phyloP scores from a whole-genome alignment of 2,113 vertebrate species.

The Hemichromis elongatus region DNA sequence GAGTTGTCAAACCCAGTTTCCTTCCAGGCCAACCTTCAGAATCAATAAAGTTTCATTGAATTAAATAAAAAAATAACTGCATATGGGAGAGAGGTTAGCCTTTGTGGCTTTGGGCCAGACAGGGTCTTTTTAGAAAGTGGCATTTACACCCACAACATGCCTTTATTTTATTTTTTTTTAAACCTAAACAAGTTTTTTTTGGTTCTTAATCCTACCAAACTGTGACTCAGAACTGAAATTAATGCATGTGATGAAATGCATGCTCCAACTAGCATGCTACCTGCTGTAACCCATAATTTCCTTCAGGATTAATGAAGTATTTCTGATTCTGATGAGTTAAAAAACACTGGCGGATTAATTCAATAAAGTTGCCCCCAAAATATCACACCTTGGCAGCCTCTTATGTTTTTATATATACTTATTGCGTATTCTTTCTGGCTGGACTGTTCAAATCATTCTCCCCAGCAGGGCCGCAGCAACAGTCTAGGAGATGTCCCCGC shows the following conservation, averaged over 20 bases:
- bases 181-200: background rate
- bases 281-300: too few relatives aligned
- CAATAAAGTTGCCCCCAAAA: background rate
- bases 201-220: background rate
- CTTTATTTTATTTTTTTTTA: too few relatives aligned
- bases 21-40: too few relatives aligned
- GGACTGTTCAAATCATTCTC: background rate
- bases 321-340: too few relatives aligned
- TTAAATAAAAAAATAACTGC: background rate
- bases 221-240: background rate
- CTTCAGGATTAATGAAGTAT: too few relatives aligned
- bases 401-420: background rate
- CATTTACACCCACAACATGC: background rate
- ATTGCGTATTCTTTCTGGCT: background rate
- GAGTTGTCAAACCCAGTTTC: too few relatives aligned
- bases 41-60: too few relatives aligned
- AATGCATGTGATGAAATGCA: too few relatives aligned
- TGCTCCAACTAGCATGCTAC: too few relatives aligned
- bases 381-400: background rate
- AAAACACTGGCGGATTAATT: background rate
- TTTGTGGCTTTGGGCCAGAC: fast-evolving
- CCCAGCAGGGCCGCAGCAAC: background rate
- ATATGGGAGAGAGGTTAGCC: background rate
- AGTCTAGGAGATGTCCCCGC: too few relatives aligned
- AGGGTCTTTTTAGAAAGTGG: background rate